Conservation (phyloP, 2,888 invertebrate species). For the Eurytoma adleriae region DNA sequence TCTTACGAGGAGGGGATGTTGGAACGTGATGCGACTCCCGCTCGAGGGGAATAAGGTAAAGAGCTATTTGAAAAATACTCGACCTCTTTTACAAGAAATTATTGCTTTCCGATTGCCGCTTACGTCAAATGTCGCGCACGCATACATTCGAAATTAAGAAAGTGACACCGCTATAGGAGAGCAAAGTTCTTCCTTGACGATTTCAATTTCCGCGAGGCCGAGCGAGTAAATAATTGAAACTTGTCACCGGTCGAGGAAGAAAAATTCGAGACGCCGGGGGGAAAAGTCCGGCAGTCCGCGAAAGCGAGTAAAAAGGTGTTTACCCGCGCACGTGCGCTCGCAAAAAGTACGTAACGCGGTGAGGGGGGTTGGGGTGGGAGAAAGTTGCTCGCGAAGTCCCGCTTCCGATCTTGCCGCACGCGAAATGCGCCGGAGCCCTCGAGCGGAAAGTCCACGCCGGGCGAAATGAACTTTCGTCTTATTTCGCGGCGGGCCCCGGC, state of each 20-base stretch:
- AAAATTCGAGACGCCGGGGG: background rate
- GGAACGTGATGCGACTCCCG: no score
- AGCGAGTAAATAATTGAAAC: background rate
- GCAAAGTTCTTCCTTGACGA: background rate
- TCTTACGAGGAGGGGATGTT: no score
- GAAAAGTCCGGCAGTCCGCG: background rate
- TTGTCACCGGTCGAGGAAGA: background rate
- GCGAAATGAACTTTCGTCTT: conserved; percentile 45
- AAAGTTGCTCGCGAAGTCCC: background rate
- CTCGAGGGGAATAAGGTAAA: no score
- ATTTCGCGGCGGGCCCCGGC: conserved; percentile 25
- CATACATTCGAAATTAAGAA: background rate
- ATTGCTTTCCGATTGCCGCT: no score
- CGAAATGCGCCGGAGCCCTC: background rate
- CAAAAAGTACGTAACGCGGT: background rate
- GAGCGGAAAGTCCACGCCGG: conserved; percentile 16
- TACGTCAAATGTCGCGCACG: background rate
- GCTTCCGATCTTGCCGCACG: background rate
- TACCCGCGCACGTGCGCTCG: background rate
- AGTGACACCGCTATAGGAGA: background rate
- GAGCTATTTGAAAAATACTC: no score
- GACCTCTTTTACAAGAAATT: no score
- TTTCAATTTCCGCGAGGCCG: background rate
- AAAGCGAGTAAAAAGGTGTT: background rate
- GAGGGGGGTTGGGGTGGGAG: background rate